Evolutionary conservation across 2,888 invertebrate species (phyloP), one percentile per base, ranked within the genome.

Genomic region (Ecdyonurus torrentis): DNA sequence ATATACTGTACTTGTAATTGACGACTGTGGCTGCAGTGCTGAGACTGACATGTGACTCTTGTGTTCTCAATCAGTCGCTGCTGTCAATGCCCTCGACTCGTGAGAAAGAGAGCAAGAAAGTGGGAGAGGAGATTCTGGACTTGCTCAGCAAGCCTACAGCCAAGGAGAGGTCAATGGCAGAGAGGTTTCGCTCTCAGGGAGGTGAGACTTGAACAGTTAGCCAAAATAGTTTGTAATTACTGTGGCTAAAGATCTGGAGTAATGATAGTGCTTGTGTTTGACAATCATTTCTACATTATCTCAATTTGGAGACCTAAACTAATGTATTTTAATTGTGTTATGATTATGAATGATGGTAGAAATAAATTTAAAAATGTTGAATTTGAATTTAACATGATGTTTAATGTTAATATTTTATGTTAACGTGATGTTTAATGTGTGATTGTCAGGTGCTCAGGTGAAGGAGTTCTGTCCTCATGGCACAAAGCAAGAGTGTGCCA

Each of bases 381-480:
- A 18, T 2, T n/a, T 1, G 18, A 19, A 52, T n/a, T n/a, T n/a
- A n/a, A n/a, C n/a, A n/a, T n/a, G n/a, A n/a, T n/a, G 2, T 19
- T 24, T 15, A 15, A 59, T 23, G 10, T 23, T 1, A 5, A 59
- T 24, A 25, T 7, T 3, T 59, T 18, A 18, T 59, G 23, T 25
- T 59, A 5, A 1, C 1, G 1, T n/a, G 15, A 58, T 20, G 20
- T 23, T 2, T 7, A 23, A 2, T 1, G 19, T 1, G 20, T 63
- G 55, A 53, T 3, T 63, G 61, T 0, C 64, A 81, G 81, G 87
- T 1, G 89, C 89, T 0, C 89, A 90, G 73, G 88, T 91, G 2
- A 91, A 89, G 86, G 96, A 98, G 74, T 98, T 96, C 76, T 98
- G 98, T 74, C 91, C 93, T 0, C 92, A 93, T 75, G 96, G 96